Evolutionary conservation across 2,113 vertebrate species (phyloP).

Genomic region (Hemiprocne comata): DNA sequence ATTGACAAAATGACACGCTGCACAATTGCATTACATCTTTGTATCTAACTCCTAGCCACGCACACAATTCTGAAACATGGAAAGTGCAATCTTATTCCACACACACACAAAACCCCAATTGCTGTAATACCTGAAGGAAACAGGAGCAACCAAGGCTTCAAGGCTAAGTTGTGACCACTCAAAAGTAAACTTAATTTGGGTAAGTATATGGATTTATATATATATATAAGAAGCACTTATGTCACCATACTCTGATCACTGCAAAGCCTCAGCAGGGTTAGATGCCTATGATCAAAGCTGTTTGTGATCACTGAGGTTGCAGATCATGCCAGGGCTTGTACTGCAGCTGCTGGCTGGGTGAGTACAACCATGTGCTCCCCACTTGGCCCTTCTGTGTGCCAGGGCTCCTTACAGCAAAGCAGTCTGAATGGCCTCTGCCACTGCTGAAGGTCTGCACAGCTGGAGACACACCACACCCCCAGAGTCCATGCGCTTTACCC

Average conservation of each 20-base stretch:
- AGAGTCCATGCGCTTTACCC: no score
- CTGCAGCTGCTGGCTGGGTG: not conserved
- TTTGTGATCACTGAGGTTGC: not conserved
- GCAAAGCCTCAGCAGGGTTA: not conserved
- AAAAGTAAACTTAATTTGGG: not conserved
- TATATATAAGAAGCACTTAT: not conserved
- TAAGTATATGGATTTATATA: not conserved
- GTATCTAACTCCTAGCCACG: not conserved
- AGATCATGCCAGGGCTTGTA: not conserved
- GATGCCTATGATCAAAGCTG: not conserved
- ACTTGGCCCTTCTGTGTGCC: not conserved
- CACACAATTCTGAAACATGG: not conserved
- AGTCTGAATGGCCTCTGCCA: not conserved
- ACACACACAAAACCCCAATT: not conserved
- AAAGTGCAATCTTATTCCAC: not conserved
- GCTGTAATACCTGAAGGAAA: not conserved
- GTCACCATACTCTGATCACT: not conserved
- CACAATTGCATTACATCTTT: not conserved
- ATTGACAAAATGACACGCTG: not conserved
- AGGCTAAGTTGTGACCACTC: not conserved
- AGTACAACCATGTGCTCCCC: not conserved
- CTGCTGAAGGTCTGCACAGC: not conserved
- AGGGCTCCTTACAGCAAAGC: not conserved
- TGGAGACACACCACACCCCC: not conserved
- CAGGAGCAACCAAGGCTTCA: not conserved